Conservation (phyloP, 1,140 invertebrate genomes). For the Aphaenogaster rudis region DNA sequence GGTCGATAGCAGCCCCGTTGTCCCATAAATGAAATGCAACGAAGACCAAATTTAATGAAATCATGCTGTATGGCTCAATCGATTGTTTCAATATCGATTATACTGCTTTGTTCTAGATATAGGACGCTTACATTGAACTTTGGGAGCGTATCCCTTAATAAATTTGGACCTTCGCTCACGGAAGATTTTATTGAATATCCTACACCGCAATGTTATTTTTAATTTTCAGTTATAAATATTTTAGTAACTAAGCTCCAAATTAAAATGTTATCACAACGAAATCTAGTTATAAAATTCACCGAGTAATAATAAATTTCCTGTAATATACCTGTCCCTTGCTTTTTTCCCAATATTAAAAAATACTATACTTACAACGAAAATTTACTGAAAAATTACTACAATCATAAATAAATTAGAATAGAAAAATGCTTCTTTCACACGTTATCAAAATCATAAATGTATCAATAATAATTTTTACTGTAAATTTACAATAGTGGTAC, state of each 20-base stretch:
- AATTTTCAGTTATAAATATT: slow-evolving; percentile 2
- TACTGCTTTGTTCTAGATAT: background rate
- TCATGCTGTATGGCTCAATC: slow-evolving; percentile 25
- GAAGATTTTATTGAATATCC: slow-evolving; percentile 13
- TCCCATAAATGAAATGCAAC: slow-evolving; percentile 38
- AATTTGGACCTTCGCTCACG: background rate
- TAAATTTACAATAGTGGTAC: background rate
- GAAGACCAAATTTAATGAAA: slow-evolving; percentile 56
- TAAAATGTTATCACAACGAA: background rate
- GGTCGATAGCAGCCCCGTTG: slow-evolving; percentile 3
- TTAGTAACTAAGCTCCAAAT: slow-evolving; percentile 14
- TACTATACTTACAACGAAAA: background rate
- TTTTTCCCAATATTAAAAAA: background rate
- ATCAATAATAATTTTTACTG: background rate
- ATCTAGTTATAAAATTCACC: background rate
- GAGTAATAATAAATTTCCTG: background rate
- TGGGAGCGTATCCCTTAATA: background rate
- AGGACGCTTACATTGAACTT: slow-evolving; percentile 24
- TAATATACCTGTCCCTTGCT: background rate
- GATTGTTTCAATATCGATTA: slow-evolving; percentile 41
- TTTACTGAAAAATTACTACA: background rate
- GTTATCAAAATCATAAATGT: background rate
- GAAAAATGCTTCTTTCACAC: background rate
- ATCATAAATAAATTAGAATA: background rate
- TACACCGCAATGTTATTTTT: slow-evolving; percentile 9